Base-by-base conservation (phyloP, 2,113 vertebrate genomes). In the Prionailurus bengalensis region DNA sequence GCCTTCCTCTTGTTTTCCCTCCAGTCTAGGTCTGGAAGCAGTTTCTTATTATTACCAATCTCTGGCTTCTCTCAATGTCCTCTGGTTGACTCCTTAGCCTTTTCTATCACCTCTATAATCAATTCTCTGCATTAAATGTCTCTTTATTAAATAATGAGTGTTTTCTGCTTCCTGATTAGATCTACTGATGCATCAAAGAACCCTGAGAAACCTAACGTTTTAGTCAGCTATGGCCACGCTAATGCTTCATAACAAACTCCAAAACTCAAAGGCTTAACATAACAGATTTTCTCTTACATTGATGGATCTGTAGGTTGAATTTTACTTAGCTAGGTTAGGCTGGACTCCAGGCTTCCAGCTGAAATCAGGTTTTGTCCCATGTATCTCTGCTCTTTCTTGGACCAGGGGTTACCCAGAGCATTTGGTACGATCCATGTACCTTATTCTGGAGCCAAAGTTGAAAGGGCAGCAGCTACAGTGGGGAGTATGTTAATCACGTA, bases 121-220 rank as follows among this genome's bases (percentile, higher is more conserved):
- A 73, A 15, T 92, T 87, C 45, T 53, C 27, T 87, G 23, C 27
- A 86, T 86, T 61, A 79, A 70, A 71, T 88, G 70, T 53, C 53
- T 81, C 21, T 73, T 81, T 73, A 53, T 81, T 87, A 86, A 92
- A 82, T 89, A 89, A 76, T 58, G 65, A n/a, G n/a, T 74, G 55
- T 31, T 86, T 71, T 71, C 17, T 71, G 63, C 6, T 89, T 83
- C 78, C 58, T 86, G 74, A n/a, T 93, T 76, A 76, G 17, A 68
- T 58, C 31, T 58, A 66, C 27, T 55, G 42, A 83, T 48, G 58
- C 15, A 39, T 33, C 58, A 45, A 8, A 5, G 31, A 93, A 76
- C 17, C 2, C 42, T 23, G 7, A 65, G 45, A 45, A 89, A 74
- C 15, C 25, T 81, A 73, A 55, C 58, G 21, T 73, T 31, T 93